Evolutionary conservation across 2,113 vertebrate genomes (phyloP).

Genomic region (Otocyon megalotis): DNA sequence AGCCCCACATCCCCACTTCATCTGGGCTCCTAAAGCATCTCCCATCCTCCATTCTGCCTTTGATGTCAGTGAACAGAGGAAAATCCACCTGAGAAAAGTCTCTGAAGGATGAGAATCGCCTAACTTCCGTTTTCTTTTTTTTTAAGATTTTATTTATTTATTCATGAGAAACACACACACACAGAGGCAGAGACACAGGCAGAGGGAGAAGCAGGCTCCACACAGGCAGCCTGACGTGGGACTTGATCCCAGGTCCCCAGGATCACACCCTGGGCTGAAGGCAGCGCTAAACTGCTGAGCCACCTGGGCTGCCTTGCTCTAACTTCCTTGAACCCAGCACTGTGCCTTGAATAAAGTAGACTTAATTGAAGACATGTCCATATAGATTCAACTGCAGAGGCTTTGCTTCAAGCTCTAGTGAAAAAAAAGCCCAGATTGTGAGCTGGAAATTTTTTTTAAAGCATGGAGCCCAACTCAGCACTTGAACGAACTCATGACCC

Average conservation of each 20-base stretch:
- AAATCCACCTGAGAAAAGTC: background rate
- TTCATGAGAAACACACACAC: no score
- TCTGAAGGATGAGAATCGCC: background rate
- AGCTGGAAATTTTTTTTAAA: background rate
- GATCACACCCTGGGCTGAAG: no score
- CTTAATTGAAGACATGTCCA: fast-evolving
- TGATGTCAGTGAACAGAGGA: background rate
- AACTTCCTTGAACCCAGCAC: background rate
- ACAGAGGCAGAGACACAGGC: no score
- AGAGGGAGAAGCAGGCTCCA: no score
- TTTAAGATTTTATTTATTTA: no score
- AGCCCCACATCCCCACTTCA: background rate
- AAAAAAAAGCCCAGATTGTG: background rate
- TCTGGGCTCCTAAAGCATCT: background rate
- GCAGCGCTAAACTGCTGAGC: no score
- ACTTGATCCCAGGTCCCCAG: no score
- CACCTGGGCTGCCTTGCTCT: background rate
- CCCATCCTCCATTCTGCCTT: background rate
- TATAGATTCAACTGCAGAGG: fast-evolving
- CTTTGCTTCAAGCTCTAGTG: background rate
- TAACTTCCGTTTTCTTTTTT: background rate
- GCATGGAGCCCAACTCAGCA: background rate
- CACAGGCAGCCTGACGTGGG: no score
- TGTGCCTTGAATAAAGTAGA: background rate
- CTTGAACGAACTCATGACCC: background rate